Conservation (phyloP, 2,888 invertebrate species). For the Ditylenchus weischeri region DNA sequence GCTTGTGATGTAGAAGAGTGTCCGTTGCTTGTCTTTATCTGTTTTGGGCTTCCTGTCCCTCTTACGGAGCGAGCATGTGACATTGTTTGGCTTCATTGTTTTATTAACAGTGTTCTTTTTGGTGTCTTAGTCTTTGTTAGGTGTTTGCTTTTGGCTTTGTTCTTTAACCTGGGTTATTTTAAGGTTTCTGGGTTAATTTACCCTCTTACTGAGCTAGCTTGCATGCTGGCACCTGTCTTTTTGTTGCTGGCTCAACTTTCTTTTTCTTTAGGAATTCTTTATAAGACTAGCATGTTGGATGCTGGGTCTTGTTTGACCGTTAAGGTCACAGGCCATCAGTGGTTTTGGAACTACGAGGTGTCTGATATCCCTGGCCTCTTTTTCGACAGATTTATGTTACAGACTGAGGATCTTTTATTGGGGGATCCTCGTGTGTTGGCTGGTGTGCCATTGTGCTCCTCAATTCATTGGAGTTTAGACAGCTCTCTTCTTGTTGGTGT, state of each 20-base stretch:
- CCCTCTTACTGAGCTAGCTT: not conserved
- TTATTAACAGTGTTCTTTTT: too few species aligned
- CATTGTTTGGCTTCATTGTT: too few species aligned
- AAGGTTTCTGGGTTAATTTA: not conserved
- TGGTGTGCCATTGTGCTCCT: too few species aligned
- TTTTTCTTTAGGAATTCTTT: not conserved
- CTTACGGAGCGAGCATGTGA: too few species aligned
- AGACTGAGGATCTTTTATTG: conserved; percentile 43
- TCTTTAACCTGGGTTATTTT: not conserved
- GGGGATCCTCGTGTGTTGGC: conserved; percentile 58
- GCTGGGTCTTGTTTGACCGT: conserved; percentile 6
- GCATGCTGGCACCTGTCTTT: not conserved
- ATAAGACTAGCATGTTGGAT: not conserved
- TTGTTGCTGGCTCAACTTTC: not conserved
- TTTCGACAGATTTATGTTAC: conserved; percentile 59
- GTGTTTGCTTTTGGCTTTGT: too few species aligned
- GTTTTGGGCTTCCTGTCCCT: too few species aligned
- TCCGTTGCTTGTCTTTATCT: too few species aligned
- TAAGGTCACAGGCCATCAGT: conserved; percentile 8
- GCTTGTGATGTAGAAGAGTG: too few species aligned
- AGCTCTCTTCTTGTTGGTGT: too few species aligned
- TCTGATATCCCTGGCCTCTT: not conserved
- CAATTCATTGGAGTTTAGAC: too few species aligned
- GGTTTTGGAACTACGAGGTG: not conserved
- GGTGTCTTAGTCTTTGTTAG: too few species aligned